These are phyloP conservation scores for Drosophila kurseongensis DNA, from an alignment of 1,140 invertebrate species.

Conservation along the genomic window DNA sequence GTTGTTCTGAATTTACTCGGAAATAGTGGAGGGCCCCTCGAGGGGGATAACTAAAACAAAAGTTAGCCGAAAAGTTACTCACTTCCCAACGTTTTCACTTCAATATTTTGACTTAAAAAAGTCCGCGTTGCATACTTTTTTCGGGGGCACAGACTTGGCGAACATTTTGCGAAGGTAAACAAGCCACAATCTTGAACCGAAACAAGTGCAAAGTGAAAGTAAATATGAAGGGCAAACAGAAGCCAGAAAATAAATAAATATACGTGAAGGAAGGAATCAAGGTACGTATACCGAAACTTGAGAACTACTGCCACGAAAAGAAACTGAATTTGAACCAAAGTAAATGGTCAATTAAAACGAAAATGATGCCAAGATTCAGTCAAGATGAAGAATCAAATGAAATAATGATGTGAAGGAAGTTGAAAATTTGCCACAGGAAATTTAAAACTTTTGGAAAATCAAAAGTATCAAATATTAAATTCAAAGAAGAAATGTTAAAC, in stretches of 20 bases:
- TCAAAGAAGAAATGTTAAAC: too few species aligned
- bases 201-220: slow-evolving; percentile 50
- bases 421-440: background rate
- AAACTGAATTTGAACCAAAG: background rate
- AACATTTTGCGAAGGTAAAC: slow-evolving; percentile 36
- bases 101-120: slow-evolving; percentile 9
- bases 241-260: slow-evolving; percentile 36
- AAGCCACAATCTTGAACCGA: slow-evolving; percentile 17
- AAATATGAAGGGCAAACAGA: slow-evolving; percentile 44
- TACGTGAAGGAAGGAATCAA: slow-evolving; percentile 5
- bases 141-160: background rate
- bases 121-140: background rate
- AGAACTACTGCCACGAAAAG: slow-evolving; percentile 12
- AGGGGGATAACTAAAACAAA: slow-evolving; percentile 2
- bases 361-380: background rate
- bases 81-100: background rate
- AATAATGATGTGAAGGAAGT: slow-evolving; percentile 1
- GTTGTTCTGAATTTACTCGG: slow-evolving; percentile 34
- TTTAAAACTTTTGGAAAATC: background rate
- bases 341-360: slow-evolving; percentile 31
- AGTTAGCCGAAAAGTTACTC: slow-evolving; percentile 6
- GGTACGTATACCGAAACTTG: slow-evolving; percentile 25
- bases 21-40: slow-evolving; percentile 20
- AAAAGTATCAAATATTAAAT: too few species aligned
- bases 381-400: background rate